Base-by-base conservation (phyloP, 2,888 invertebrate genomes). In the Cosmia trapezina region DNA sequence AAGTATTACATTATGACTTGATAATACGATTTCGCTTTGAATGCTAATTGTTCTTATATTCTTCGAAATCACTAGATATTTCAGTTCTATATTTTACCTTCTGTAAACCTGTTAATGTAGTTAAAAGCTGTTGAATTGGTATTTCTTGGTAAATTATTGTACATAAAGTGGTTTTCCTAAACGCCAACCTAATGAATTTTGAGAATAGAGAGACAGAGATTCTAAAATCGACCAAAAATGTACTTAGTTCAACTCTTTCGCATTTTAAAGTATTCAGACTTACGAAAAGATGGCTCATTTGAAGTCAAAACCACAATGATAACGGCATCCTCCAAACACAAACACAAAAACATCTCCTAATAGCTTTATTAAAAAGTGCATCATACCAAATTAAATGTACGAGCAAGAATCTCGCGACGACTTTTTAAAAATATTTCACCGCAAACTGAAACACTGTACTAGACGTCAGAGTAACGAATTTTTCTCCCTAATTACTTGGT, bases 401-500 rank as follows among this genome's bases (percentile, higher is more conserved):
- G 56, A 70, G n/a, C 41, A 45, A 22, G 61, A 56, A 70, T 49
- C 41, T 37, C 63, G 47, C 81, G 80, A 75, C 79, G 78, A 85
- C 83, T 83, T 80, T 73, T 78, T 72, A 89, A 85, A 91, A 84
- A 88, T 85, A 87, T 85, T 85, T 87, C 80, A 86, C 88, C 89
- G 87, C 90, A 88, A 91, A 91, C 91, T 92, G 88, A 92, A 93
- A 93, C 92, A 92, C 90, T 89, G 86, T 89, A 87, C 89, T 90
- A 92, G 91, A 91, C 91, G 90, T 90, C 89, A 88, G 89, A 86
- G 93, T 93, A 94, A 95, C 95, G 92, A 95, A 95, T 96, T 95
- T 95, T 95, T 96, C 95, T 95, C 90, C 91, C 93, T 96, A 96
- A 96, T 96, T 96, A 96, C 96, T 94, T 88, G 93, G 95, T 95